Conservation (phyloP, 2,113 vertebrate genomes). For the Psittacula cyanocephala region DNA sequence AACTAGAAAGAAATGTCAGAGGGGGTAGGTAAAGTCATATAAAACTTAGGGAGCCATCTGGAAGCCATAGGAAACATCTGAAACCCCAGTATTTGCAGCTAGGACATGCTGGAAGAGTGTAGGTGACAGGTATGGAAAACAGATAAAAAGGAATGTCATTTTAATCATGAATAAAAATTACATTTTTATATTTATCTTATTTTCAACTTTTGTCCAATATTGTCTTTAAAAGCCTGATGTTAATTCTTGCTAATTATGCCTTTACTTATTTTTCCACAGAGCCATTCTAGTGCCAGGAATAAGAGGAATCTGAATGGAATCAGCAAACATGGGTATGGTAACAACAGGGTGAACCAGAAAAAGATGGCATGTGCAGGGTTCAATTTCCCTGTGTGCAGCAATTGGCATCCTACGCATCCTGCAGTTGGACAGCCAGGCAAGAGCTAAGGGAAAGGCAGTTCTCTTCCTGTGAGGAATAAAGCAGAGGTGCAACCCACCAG, state of each 20-base stretch:
- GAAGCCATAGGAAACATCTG: background rate
- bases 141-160: background rate
- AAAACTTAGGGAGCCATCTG: constrained; percentile 35
- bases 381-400: fast-evolving
- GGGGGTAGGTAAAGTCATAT: constrained; percentile 10
- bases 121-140: background rate
- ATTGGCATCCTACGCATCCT: too few relatives aligned
- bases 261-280: background rate
- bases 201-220: background rate
- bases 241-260: background rate
- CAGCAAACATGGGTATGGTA: background rate
- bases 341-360: background rate
- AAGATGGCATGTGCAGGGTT: background rate
- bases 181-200: background rate
- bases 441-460: background rate
- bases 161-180: background rate
- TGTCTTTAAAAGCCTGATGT: background rate
- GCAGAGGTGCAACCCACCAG: background rate
- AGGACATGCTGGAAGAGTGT: background rate
- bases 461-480: background rate
- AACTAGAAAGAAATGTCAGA: constrained; percentile 46
- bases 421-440: background rate
- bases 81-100: background rate
- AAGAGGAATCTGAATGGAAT: background rate
- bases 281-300: background rate